These are phyloP conservation scores for Chloropsis cyanopogon DNA, from an alignment of 2,113 vertebrate species.

Conservation along the genomic window DNA sequence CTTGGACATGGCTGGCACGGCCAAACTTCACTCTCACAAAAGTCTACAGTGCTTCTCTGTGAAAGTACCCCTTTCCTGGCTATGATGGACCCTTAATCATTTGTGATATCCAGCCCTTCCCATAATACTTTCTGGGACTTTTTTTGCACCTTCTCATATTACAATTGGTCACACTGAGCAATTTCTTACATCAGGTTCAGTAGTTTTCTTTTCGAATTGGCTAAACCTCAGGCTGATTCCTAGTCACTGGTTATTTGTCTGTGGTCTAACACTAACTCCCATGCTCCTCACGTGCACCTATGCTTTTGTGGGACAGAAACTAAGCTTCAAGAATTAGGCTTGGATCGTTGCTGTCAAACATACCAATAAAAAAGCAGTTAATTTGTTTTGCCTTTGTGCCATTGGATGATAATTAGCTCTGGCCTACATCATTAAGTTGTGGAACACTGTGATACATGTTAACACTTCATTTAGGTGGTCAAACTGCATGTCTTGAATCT, in stretches of 20 bases:
- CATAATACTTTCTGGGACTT: background rate
- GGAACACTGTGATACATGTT: background rate
- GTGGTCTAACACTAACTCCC: too few relatives aligned
- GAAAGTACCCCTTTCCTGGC: background rate
- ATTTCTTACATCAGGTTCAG: background rate
- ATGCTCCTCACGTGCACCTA: fast-evolving
- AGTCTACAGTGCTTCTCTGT: background rate
- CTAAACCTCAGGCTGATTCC: background rate
- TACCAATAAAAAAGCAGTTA: background rate
- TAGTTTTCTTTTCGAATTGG: background rate
- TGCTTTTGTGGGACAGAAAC: background rate
- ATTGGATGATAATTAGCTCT: background rate
- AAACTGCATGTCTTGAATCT: background rate
- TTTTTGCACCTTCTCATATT: background rate
- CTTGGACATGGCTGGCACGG: background rate
- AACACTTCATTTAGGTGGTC: background rate
- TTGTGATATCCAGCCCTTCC: background rate
- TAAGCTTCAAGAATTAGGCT: background rate
- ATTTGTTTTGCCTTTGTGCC: background rate
- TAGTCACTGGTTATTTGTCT: background rate
- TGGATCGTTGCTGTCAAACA: background rate
- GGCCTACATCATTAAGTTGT: background rate
- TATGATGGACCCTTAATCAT: background rate
- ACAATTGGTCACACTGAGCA: fast-evolving
- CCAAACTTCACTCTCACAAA: background rate